A percentile compares a stretch with the other conserved stretches of the same genome.
These are phyloP conservation scores for Megaptera novaeangliae DNA, from an alignment of 2,113 vertebrate species.

Conservation along the genomic window DNA sequence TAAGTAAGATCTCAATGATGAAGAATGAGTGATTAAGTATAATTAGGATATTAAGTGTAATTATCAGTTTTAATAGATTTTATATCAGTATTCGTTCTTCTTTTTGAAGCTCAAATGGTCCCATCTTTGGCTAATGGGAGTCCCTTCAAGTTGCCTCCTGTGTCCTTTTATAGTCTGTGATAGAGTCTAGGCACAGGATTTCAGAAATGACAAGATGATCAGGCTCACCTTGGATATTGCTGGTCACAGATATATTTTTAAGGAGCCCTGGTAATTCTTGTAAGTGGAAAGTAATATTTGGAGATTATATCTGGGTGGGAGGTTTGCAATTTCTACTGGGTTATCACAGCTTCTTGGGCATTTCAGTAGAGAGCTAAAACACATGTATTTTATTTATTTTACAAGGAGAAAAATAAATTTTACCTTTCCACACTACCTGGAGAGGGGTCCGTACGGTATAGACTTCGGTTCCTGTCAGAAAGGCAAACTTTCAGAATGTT, in stretches of 20 bases:
- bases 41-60: background rate
- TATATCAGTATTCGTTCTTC: background rate
- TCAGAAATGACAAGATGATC: background rate
- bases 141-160: background rate
- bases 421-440: background rate
- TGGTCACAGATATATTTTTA: background rate
- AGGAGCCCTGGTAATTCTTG: background rate
- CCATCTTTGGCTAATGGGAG: background rate
- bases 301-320: background rate
- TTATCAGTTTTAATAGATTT: constrained; percentile 6
- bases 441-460: background rate
- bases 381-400: background rate
- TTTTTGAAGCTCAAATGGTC: background rate
- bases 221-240: background rate
- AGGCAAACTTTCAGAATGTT: background rate
- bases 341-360: background rate
- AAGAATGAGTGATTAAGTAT: background rate
- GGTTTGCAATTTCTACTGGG: background rate
- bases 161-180: background rate
- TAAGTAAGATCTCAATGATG: background rate
- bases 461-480: background rate
- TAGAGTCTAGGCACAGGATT: background rate
- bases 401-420: background rate
- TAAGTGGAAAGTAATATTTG: background rate
- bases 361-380: background rate